Conservation (phyloP, 2,797 vertebrate species). For the Oreonectes daqikongensis region DNA sequence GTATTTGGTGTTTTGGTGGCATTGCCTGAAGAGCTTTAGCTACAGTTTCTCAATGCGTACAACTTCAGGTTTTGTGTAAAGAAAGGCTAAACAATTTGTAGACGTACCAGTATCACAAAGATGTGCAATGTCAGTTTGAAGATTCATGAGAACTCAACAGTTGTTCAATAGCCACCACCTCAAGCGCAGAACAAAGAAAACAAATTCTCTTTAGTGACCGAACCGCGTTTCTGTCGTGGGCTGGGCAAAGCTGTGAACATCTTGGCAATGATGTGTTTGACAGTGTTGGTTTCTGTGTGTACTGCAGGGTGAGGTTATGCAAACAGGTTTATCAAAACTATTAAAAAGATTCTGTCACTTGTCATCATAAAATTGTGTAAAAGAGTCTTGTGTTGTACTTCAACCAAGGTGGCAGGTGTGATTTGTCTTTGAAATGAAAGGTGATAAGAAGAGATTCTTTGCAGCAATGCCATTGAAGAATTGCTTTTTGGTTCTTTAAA, state of each 20-base stretch:
- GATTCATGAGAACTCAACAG: neutral
- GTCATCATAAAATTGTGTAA: neutral
- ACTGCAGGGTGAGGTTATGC: conserved; percentile 1
- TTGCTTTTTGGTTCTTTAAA: too few species aligned
- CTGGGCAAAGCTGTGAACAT: neutral
- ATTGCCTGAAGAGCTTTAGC: neutral
- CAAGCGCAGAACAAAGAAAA: neutral
- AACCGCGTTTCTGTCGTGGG: conserved; percentile 25
- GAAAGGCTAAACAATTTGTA: neutral
- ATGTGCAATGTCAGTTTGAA: neutral
- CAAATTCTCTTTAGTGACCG: neutral
- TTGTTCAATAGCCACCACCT: neutral
- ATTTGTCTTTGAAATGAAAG: neutral
- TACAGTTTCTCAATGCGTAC: neutral
- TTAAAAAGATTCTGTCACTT: neutral
- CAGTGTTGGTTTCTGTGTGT: neutral
- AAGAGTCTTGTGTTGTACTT: neutral
- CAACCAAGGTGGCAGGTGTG: neutral
- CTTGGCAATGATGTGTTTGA: conserved; percentile 7
- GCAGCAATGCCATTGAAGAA: too few species aligned
- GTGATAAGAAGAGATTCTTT: too few species aligned
- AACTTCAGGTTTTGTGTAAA: neutral
- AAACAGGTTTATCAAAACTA: neutral
- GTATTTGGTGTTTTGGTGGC: neutral
- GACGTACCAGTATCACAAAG: neutral